Conservation (phyloP, 2,888 invertebrate species). For the Lasioglossum pauxillum region DNA sequence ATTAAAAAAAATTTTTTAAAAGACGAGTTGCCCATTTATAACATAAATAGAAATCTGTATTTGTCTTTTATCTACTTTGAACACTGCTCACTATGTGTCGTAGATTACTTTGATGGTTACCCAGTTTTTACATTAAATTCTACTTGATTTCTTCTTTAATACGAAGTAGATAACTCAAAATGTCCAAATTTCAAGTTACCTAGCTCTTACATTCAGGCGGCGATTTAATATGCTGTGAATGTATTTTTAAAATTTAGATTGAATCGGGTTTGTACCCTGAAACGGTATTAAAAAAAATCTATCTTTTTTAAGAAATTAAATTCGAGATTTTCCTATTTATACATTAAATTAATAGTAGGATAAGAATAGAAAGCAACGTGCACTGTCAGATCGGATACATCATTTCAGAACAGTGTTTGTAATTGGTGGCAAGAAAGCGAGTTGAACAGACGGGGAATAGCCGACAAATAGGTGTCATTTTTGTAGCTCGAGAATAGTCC, state of each 20-base stretch:
- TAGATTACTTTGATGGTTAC: too few relatives aligned
- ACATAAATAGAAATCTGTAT: too few relatives aligned
- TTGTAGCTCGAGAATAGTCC: slow-evolving; percentile 3
- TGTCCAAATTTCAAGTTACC: too few relatives aligned
- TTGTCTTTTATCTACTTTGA: too few relatives aligned
- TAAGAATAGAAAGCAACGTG: background rate
- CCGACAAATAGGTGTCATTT: slow-evolving; percentile 14
- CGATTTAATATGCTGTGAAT: background rate
- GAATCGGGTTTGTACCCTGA: background rate
- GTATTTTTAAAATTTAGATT: background rate
- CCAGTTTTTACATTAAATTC: too few relatives aligned
- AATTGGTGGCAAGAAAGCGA: background rate
- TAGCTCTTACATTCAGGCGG: too few relatives aligned
- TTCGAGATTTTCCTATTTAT: background rate
- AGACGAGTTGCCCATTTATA: too few relatives aligned
- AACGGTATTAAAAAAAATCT: background rate
- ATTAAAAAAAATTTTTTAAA: too few relatives aligned
- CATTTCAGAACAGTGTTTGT: background rate
- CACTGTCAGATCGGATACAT: background rate
- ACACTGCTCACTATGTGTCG: too few relatives aligned
- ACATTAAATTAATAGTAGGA: background rate
- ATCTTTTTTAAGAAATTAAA: background rate
- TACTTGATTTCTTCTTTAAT: too few relatives aligned
- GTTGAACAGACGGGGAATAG: background rate
- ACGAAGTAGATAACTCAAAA: too few relatives aligned